phyloP scores from a whole-genome alignment of 53 echinoderm and acorn worm species.

The Echinometra lucunter region DNA sequence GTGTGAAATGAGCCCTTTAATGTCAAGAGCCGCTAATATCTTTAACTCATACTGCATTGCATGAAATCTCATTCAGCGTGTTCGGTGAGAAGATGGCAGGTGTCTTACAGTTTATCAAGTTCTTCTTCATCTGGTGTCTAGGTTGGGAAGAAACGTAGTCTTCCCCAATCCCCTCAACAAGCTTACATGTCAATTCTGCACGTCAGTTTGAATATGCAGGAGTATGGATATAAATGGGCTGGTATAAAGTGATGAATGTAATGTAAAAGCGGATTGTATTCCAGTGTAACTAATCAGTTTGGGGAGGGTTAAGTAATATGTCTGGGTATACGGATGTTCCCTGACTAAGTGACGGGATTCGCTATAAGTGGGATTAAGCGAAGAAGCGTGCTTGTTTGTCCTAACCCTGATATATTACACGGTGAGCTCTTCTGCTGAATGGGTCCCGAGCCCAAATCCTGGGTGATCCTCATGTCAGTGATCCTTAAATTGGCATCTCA shows the following conservation, averaged over 20 bases:
- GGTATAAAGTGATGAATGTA: slow-evolving; percentile 23
- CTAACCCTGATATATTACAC: neutral
- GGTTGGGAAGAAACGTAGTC: neutral
- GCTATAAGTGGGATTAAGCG: neutral
- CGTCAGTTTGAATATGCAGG: slow-evolving; percentile 15
- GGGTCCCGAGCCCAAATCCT: neutral
- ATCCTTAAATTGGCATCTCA: slow-evolving; percentile 43
- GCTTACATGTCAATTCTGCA: neutral
- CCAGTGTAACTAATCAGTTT: neutral
- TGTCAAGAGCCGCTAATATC: neutral
- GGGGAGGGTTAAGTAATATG: neutral
- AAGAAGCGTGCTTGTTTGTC: slow-evolving; percentile 10
- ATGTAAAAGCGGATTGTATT: neutral
- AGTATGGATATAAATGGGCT: slow-evolving; percentile 11
- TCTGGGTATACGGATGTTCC: neutral
- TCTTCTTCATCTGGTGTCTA: neutral
- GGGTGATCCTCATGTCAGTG: slow-evolving; percentile 8
- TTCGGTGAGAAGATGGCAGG: neutral
- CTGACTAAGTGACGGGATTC: neutral
- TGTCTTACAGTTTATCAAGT: neutral
- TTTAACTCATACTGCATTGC: neutral
- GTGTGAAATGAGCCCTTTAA: neutral
- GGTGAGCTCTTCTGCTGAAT: neutral
- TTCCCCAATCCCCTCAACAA: neutral
- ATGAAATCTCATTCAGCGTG: neutral